Percentiles rank a stretch among this genome's conserved stretches.
Evolutionary conservation across 2,113 vertebrate genomes (phyloP).

Genomic region (Gymnorhina tibicen): DNA sequence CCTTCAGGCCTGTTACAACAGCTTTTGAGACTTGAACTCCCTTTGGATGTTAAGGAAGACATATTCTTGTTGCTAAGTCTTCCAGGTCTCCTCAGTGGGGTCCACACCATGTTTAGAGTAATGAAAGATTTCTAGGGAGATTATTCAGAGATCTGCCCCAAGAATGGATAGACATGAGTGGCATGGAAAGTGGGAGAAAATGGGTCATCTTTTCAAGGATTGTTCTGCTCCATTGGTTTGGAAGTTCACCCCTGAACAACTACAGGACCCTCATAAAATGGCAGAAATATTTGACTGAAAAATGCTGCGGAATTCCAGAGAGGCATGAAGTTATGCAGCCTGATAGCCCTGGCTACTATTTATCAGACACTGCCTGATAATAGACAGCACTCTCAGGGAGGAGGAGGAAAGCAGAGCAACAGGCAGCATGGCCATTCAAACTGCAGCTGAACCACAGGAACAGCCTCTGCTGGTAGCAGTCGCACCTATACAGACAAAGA

Average conservation of each 20-base stretch:
- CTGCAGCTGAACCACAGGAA: neutral
- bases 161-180: neutral
- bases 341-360: neutral
- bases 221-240: neutral
- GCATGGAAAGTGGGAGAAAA: neutral
- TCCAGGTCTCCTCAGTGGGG: neutral
- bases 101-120: neutral
- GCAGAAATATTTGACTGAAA: neutral
- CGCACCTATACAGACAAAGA: neutral
- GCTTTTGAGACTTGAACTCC: neutral
- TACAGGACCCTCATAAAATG: neutral
- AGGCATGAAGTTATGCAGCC: neutral
- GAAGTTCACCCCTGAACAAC: neutral
- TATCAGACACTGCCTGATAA: neutral
- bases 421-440: neutral
- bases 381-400: neutral
- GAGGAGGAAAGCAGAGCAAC: neutral
- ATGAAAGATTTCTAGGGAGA: neutral
- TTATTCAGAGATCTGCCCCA: neutral
- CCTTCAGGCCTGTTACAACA: neutral
- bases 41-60: neutral
- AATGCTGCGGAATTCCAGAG: neutral
- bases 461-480: neutral
- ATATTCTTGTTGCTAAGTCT: neutral
- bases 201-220: neutral